Conservation (phyloP, 2,797 vertebrate genomes). For the Phoeniculus purpureus region DNA sequence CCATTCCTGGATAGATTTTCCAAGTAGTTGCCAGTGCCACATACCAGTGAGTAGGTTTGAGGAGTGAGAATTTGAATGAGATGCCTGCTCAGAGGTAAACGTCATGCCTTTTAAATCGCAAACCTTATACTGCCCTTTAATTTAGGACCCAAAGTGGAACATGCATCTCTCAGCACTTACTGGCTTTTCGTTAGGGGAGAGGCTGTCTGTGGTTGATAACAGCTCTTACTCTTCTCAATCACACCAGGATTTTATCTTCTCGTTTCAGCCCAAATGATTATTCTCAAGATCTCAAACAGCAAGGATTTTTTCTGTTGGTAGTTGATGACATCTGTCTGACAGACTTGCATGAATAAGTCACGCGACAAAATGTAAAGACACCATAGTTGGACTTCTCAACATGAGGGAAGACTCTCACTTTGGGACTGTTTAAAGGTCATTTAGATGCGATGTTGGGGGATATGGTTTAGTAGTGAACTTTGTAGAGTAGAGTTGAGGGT, state of each 20-base stretch:
- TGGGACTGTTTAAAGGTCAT: neutral
- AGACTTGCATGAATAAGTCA: neutral
- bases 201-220: neutral
- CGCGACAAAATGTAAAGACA: neutral
- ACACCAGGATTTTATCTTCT: neutral
- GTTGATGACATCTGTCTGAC: neutral
- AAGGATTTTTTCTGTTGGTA: neutral
- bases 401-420: neutral
- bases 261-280: too few species aligned
- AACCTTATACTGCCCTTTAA: neutral
- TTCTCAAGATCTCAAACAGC: neutral
- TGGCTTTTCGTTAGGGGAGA: neutral
- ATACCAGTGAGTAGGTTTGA: neutral
- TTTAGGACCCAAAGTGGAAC: neutral
- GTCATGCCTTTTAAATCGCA: neutral
- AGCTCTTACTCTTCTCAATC: neutral
- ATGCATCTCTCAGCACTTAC: neutral
- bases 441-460: too few species aligned
- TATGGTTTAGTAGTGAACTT: too few species aligned
- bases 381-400: neutral
- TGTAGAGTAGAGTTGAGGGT: too few species aligned
- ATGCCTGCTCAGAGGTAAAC: neutral
- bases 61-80: neutral
- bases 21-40: neutral
- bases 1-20: neutral